Percentiles rank a stretch among this genome's conserved stretches.
Evolutionary conservation across 2,888 invertebrate species (phyloP).

Genomic region (Habroteleia sp.): DNA sequence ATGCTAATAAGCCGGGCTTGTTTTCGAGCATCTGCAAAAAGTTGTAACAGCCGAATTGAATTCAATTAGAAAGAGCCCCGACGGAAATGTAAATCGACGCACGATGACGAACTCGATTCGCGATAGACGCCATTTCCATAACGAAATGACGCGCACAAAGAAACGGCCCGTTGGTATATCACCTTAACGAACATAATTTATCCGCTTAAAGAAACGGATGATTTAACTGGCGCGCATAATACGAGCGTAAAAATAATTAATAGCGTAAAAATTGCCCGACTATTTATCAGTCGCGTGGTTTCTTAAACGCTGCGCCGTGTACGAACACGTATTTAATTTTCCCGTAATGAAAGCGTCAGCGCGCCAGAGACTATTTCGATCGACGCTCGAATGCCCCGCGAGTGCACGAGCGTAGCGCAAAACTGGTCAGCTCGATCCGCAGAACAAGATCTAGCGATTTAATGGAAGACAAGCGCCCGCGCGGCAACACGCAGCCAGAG

Average conservation of each 20-base stretch:
- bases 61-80: slow-evolving; percentile 31
- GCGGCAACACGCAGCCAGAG: slow-evolving; percentile 15
- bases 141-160: slow-evolving; percentile 1
- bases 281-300: slow-evolving; percentile 5
- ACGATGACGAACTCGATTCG: slow-evolving; percentile 10
- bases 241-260: slow-evolving; percentile 7
- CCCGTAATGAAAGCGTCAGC: slow-evolving; percentile 12
- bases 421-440: slow-evolving; percentile 19
- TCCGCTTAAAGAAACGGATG: slow-evolving; percentile 5
- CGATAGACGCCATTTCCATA: slow-evolving; percentile 27
- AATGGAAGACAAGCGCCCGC: slow-evolving; percentile 3
- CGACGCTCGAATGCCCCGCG: background rate
- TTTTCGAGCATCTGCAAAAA: slow-evolving; percentile 37
- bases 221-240: slow-evolving; percentile 4
- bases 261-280: slow-evolving; percentile 1
- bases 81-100: slow-evolving; percentile 33
- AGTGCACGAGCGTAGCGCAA: slow-evolving; percentile 7
- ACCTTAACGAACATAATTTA: slow-evolving; percentile 19
- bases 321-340: slow-evolving; percentile 17
- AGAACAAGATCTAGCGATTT: slow-evolving; percentile 23
- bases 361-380: slow-evolving; percentile 1
- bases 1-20: slow-evolving; percentile 41
- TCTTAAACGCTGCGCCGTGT: slow-evolving; percentile 8
- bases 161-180: background rate
- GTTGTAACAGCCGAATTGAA: slow-evolving; percentile 28